Evolutionary conservation across 2,113 vertebrate species (phyloP), one percentile per base, ranked within the genome.

Genomic region (Variabilichromis moorii): DNA sequence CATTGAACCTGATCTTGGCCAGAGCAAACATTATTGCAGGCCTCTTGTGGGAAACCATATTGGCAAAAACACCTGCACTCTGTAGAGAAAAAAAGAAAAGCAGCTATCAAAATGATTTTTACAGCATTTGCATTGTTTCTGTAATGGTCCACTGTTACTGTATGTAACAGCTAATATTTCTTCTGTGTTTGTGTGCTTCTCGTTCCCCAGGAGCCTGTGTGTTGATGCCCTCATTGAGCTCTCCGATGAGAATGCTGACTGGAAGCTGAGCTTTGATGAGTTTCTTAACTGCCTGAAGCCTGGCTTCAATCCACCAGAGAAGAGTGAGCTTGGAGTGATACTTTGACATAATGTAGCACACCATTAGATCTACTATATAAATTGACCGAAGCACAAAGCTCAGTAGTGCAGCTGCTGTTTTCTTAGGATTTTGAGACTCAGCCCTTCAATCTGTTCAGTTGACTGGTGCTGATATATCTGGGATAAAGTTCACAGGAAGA

Each of bases 241-340:
- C 54, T 99, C 99, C 11, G 99, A 99, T 94, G 98, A 99, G 95
- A 99, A 99, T 33, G 97, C 98, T 4, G 98, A 99, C 95, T 99
- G 99, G 99, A 99, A 99, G 94, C 97, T 99, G 93, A 99, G 97
- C 96, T 99, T 99, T 93, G 97, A 96, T 82, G 99, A 99, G 94
- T 99, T 99, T 95, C 97, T 99, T 90, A 98, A 98, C 96, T 99
- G 98, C 95, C 96, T 99, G 95, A 99, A 98, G 92, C 98, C 98
- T 2, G 96, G 97, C 51, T 99, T 98, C 96, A 98, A 96, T 91
- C 98, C 99, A 81, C 98, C 98, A 51, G 98, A 99, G 96, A 99
- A 98, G 96, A 99, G 99, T 99, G 95, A 89, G 98, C 80, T 63
- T 16, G 42, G 40, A 91, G n/a, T 12, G 4, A 86, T 50, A 50